Conservation (phyloP, 1,140 invertebrate genomes). For the Chironomus striatipennis region DNA sequence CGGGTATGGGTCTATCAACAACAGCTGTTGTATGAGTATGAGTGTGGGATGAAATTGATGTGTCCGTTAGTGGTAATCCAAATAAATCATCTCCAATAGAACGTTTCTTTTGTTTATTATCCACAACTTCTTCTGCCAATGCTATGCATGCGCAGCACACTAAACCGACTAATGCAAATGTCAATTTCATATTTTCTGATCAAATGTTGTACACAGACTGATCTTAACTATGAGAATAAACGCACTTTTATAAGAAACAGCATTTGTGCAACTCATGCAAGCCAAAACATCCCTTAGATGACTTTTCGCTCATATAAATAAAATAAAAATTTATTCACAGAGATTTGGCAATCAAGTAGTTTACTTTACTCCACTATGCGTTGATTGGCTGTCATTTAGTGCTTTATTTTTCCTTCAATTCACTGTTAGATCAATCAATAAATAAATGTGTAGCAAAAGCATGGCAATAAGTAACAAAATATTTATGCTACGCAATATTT, state of each 20-base stretch:
- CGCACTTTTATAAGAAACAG: neutral
- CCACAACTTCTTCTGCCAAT: neutral
- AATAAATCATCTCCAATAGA: neutral
- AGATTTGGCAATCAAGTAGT: neutral
- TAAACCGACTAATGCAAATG: neutral
- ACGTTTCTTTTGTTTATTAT: neutral
- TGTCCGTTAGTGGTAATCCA: neutral
- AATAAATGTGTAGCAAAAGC: neutral
- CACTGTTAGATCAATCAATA: neutral
- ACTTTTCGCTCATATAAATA: neutral
- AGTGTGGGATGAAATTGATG: constrained; percentile 4
- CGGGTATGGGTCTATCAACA: neutral
- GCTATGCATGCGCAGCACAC: neutral
- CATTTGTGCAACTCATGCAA: neutral
- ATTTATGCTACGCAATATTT: neutral
- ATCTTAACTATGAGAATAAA: neutral
- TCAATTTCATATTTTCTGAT: neutral
- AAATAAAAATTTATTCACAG: neutral
- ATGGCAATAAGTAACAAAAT: neutral
- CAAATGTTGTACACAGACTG: neutral
- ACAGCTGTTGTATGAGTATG: constrained; percentile 9
- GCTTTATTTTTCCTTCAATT: neutral
- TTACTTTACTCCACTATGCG: neutral
- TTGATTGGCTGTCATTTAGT: neutral
- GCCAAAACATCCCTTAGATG: neutral